These are phyloP conservation scores for Zaprionus inermis DNA, from an alignment of 1,140 invertebrate species.

Conservation along the genomic window DNA sequence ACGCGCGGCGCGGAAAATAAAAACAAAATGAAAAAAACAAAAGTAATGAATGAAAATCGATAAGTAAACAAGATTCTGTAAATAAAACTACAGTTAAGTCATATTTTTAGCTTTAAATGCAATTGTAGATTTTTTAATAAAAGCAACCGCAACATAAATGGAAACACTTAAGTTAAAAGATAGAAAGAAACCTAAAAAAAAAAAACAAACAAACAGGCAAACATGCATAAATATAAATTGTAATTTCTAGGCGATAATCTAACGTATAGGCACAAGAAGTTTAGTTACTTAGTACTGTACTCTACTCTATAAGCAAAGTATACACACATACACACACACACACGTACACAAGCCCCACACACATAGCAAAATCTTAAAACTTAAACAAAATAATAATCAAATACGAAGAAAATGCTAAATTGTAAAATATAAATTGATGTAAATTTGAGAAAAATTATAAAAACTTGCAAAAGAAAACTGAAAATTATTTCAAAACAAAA, in stretches of 20 bases:
- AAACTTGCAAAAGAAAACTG: constrained; percentile 45
- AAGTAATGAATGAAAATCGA: constrained; percentile 40
- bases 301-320: constrained; percentile 60
- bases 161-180: constrained; percentile 26
- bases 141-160: constrained; percentile 54
- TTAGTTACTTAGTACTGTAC: constrained; percentile 80
- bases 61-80: constrained; percentile 51
- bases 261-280: constrained; percentile 68
- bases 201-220: constrained; percentile 23
- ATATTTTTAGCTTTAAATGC: constrained; percentile 82
- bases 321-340: constrained; percentile 42
- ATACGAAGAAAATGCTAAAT: constrained; percentile 66
- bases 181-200: constrained; percentile 44
- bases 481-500: constrained; percentile 65
- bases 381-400: constrained; percentile 63
- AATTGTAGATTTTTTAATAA: constrained; percentile 82
- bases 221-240: constrained; percentile 65
- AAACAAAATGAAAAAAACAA: constrained; percentile 46
- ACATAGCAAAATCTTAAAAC: constrained; percentile 79
- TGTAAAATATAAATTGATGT: constrained; percentile 76
- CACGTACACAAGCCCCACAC: constrained; percentile 23
- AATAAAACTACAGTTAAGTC: constrained; percentile 74
- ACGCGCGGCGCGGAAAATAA: constrained; percentile 64
- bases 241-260: constrained; percentile 75
- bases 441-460: constrained; percentile 48